A percentile compares a stretch with the other conserved stretches of the same genome.
Evolutionary conservation across 2,113 vertebrate genomes (phyloP).

Genomic region (Hirundichthys speculiger): DNA sequence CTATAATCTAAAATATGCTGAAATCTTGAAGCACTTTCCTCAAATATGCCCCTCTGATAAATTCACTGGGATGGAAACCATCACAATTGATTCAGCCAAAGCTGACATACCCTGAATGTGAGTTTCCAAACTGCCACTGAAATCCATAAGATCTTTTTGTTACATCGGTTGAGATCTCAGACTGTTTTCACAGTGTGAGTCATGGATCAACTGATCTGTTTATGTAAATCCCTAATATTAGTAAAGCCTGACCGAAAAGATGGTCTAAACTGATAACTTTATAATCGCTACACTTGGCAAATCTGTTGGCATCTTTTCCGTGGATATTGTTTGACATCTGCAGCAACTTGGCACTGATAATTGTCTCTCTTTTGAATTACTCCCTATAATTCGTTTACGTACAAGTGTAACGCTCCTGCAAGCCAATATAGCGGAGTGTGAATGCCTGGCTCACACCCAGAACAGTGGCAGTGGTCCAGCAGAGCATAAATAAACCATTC

Average conservation of each 20-base stretch:
- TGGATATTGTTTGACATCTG: slow-evolving; percentile 15
- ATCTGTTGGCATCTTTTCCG: slow-evolving; percentile 23
- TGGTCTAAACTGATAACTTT: slow-evolving; percentile 7
- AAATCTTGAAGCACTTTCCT: too few relatives aligned
- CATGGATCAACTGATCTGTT: too few relatives aligned
- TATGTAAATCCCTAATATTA: too few relatives aligned
- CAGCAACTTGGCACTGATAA: slow-evolving; percentile 10
- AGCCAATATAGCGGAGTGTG: slow-evolving; percentile 19
- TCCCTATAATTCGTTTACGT: slow-evolving; percentile 28
- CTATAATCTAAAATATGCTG: neutral
- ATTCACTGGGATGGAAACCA: too few relatives aligned
- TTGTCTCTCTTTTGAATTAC: slow-evolving; percentile 13
- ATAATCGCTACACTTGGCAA: slow-evolving; percentile 3
- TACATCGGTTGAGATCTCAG: too few relatives aligned
- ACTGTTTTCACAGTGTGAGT: too few relatives aligned
- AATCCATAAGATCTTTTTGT: too few relatives aligned
- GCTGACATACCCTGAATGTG: too few relatives aligned
- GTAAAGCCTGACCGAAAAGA: too few relatives aligned
- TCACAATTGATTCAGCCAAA: too few relatives aligned
- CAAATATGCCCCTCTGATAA: too few relatives aligned
- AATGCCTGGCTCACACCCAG: slow-evolving; percentile 32
- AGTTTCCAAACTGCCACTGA: too few relatives aligned
- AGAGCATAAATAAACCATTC: slow-evolving; percentile 24
- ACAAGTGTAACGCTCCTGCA: slow-evolving; percentile 22
- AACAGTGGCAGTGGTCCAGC: slow-evolving; percentile 24